Conservation (phyloP, 2,797 vertebrate genomes). For the Pangasius macronema region DNA sequence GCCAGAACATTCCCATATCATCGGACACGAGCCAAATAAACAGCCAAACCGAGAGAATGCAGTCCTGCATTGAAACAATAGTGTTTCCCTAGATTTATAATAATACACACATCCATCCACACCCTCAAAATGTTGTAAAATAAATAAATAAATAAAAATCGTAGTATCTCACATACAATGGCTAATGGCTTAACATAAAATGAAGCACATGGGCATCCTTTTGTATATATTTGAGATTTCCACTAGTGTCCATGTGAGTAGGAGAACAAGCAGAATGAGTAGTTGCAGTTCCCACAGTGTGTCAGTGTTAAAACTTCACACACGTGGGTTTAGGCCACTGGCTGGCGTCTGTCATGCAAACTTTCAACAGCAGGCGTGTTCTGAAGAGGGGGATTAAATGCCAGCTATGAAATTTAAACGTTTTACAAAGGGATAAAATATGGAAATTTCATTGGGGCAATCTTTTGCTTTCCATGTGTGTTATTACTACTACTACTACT, state of each 20-base stretch:
- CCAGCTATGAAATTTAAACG: slow-evolving; percentile 47
- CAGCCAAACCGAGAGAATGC: neutral
- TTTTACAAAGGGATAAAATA: neutral
- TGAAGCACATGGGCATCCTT: slow-evolving; percentile 18
- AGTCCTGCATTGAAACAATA: slow-evolving; percentile 15
- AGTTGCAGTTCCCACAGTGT: slow-evolving; percentile 44
- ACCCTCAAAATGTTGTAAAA: neutral
- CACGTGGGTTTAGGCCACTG: slow-evolving; percentile 32
- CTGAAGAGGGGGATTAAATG: slow-evolving; percentile 50
- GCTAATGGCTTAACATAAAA: slow-evolving; percentile 17
- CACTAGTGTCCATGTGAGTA: slow-evolving; percentile 41
- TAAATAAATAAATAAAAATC: slow-evolving; percentile 4
- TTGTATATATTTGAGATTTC: slow-evolving; percentile 45
- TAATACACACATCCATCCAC: neutral
- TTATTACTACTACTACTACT: neutral
- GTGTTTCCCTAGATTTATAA: slow-evolving; percentile 3
- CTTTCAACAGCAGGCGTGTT: slow-evolving; percentile 54
- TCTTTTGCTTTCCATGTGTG: neutral
- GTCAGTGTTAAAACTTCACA: slow-evolving; percentile 17
- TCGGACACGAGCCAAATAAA: slow-evolving; percentile 23
- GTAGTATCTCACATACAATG: neutral
- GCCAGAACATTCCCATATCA: slow-evolving; percentile 24
- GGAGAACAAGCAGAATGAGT: slow-evolving; percentile 41
- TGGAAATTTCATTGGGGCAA: neutral
- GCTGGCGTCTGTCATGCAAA: slow-evolving; percentile 60